Conservation (phyloP, 2,797 vertebrate species). For the Gobionotothen gibberifrons region DNA sequence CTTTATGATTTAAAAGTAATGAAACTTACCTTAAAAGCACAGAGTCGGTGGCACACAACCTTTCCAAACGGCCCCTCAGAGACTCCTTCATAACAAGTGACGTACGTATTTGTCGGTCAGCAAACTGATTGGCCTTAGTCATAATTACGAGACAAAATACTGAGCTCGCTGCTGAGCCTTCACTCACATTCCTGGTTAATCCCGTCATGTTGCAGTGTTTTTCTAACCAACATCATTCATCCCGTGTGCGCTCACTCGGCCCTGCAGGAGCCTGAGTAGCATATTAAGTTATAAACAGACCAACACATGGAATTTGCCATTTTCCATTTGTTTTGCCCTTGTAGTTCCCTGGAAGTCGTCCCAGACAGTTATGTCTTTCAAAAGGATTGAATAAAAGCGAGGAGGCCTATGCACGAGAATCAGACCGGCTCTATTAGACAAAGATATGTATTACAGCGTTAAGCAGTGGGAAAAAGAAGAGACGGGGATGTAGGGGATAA, state of each 20-base stretch:
- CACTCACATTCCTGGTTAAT: slow-evolving; percentile 73
- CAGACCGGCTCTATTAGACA: slow-evolving; percentile 38
- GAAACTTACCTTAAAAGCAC: not conserved
- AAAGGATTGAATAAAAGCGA: slow-evolving; percentile 56
- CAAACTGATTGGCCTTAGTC: slow-evolving; percentile 55
- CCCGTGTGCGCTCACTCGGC: slow-evolving; percentile 48
- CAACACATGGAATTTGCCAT: slow-evolving; percentile 71
- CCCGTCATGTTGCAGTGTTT: slow-evolving; percentile 76
- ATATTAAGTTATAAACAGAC: slow-evolving; percentile 74
- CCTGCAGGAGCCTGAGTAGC: slow-evolving; percentile 62
- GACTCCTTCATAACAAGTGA: slow-evolving; percentile 23
- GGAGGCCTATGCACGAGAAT: slow-evolving; percentile 10
- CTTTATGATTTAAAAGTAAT: not conserved
- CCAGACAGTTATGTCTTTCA: slow-evolving; percentile 69
- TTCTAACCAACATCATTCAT: slow-evolving; percentile 75
- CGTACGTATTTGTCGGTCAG: slow-evolving; percentile 27
- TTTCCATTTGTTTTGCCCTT: slow-evolving; percentile 51
- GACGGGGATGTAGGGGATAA: slow-evolving; percentile 64
- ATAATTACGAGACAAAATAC: slow-evolving; percentile 69
- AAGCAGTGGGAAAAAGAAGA: slow-evolving; percentile 52
- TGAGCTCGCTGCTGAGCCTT: slow-evolving; percentile 24
- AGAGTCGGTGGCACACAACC: not conserved
- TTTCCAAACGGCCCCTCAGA: slow-evolving; percentile 2
- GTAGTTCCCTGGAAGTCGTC: slow-evolving; percentile 60
- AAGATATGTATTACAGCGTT: slow-evolving; percentile 59